Base-by-base conservation (phyloP, 2,888 invertebrate species). In the Lepidonotus clava region DNA sequence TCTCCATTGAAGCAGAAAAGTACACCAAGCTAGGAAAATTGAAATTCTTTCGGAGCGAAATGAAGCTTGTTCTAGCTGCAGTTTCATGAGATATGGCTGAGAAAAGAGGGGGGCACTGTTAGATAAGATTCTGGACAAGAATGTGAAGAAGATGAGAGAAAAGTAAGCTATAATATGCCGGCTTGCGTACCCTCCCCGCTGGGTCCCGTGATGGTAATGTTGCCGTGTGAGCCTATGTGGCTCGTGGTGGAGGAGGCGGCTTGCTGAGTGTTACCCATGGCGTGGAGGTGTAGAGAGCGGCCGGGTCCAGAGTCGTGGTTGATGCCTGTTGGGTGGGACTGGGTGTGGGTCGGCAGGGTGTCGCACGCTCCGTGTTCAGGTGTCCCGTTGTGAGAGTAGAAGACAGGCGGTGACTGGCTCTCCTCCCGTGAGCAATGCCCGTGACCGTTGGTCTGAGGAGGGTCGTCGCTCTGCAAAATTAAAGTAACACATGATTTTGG, bases 371-470 rank as follows among this genome's bases (percentile, higher is more conserved):
- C 88, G 66, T 88, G 89, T 46, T 90, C 87, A 8, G 89, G 89
- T 18, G 89, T 90, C 24, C 87, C 89, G 84, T 90, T 89, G 83
- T 89, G 90, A 36, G 89, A 90, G 85, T 88, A 89, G 88, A 87
- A 90, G 51, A 89, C 89, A 34, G 87, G 89, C 34, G 90, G 89
- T 6, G 89, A 87, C 28, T 87, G 86, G 34, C 53, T 51, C 56
- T 77, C 40, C 34, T 86, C 86, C 28, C 86, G 77, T 0, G 77
- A 40, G 28, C 28, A 66, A 21, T 53, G 71, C 28, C 36, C 71
- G 61, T 84, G 84, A 1, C 84, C 84, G 41, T 84, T 84, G 53
- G 46, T 28, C 41, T 66, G 34, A 46, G 32, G 40, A 34, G 41
- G 28, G 61, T 84, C 40, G 86, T 86, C 41, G 66, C 86, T 18